Percentiles rank a stretch among this genome's conserved stretches.
phyloP scores from a whole-genome alignment of 2,113 vertebrate species.

The Phalacrocorax pelagicus region DNA sequence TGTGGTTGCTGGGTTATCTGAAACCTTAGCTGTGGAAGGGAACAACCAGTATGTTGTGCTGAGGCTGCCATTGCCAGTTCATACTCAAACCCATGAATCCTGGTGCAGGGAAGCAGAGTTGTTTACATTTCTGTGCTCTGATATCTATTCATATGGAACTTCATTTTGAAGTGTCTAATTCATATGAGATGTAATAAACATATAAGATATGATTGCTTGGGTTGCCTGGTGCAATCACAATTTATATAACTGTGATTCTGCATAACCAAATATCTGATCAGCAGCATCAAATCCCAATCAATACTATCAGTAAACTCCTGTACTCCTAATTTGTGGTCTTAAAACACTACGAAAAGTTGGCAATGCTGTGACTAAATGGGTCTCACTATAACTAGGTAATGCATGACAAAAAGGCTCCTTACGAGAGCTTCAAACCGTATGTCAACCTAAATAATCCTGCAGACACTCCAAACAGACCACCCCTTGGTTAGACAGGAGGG shows the following conservation, averaged over 20 bases:
- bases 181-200: not conserved
- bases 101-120: not conserved
- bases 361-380: not conserved
- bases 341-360: not conserved
- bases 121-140: not conserved
- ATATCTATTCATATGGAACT: not conserved
- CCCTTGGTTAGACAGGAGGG: fast-evolving
- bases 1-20: not conserved
- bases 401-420: not conserved
- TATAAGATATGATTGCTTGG: not conserved
- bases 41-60: not conserved
- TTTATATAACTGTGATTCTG: not conserved
- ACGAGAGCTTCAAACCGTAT: not conserved
- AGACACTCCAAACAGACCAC: not conserved
- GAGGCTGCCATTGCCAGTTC: not conserved
- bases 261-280: not conserved
- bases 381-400: not conserved
- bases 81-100: not conserved
- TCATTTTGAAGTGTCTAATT: not conserved
- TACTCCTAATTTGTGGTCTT: not conserved
- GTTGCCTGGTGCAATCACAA: not conserved
- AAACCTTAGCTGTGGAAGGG: not conserved
- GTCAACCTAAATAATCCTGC: not conserved
- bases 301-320: not conserved
- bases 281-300: not conserved